These are phyloP conservation scores for Phlogophora meticulosa DNA, from an alignment of 2,888 invertebrate genomes.

Conservation along the genomic window DNA sequence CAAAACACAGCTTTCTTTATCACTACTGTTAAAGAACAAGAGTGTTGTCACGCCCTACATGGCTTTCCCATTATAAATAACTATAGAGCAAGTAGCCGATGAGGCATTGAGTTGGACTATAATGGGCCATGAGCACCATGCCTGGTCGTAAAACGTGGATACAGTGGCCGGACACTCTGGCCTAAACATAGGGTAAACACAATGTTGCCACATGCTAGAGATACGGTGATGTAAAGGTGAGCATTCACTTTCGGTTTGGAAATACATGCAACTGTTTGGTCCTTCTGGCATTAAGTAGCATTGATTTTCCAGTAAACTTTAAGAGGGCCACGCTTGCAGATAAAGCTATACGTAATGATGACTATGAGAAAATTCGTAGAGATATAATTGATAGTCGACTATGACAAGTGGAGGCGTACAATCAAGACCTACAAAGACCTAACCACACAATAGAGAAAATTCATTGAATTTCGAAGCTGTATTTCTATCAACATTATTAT, in stretches of 20 bases:
- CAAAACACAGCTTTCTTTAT: slow-evolving; percentile 55
- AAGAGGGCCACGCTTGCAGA: too few species aligned
- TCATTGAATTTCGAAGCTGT: slow-evolving; percentile 40
- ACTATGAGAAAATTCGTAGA: slow-evolving; percentile 23
- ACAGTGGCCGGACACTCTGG: slow-evolving; percentile 31
- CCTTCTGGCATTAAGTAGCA: neutral
- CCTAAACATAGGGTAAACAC: slow-evolving; percentile 40
- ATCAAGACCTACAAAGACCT: slow-evolving; percentile 13
- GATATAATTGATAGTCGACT: slow-evolving; percentile 26
- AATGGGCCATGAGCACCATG: slow-evolving; percentile 40
- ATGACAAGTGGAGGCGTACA: slow-evolving; percentile 19
- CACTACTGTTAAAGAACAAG: slow-evolving; percentile 44
- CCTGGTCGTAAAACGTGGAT: slow-evolving; percentile 39
- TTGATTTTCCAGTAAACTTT: neutral
- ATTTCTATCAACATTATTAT: slow-evolving; percentile 51
- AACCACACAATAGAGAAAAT: slow-evolving; percentile 45
- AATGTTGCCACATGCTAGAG: slow-evolving; percentile 30
- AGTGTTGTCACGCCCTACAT: slow-evolving; percentile 52
- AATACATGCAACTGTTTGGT: neutral
- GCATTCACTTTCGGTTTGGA: slow-evolving; percentile 1
- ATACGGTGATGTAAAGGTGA: slow-evolving; percentile 16
- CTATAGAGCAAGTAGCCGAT: slow-evolving; percentile 50
- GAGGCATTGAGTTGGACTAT: slow-evolving; percentile 52
- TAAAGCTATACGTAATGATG: neutral
- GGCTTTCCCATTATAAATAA: slow-evolving; percentile 56